A percentile compares a stretch with the other conserved stretches of the same genome.
These are phyloP conservation scores for Mormyrus proboscirostris DNA, from an alignment of 2,797 vertebrate species.

Conservation along the genomic window DNA sequence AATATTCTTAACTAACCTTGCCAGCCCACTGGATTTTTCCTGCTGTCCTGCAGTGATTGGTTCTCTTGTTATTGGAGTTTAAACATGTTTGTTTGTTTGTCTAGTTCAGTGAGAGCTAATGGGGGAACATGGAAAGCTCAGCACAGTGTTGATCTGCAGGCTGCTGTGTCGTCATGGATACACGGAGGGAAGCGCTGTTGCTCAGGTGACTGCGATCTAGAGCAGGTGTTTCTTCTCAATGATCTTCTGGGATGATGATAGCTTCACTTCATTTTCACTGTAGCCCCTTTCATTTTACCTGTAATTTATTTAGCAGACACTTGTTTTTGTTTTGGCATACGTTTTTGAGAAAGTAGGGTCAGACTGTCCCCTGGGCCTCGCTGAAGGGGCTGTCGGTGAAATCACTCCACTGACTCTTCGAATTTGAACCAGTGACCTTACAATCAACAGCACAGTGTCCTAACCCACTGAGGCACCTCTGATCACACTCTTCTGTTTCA, in stretches of 20 bases:
- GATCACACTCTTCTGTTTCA: background rate
- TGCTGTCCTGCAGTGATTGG: background rate
- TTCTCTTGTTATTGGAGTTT: background rate
- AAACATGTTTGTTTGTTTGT: background rate
- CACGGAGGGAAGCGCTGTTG: background rate
- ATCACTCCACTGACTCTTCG: background rate
- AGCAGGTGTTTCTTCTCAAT: background rate
- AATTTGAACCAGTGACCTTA: background rate
- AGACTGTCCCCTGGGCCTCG: background rate
- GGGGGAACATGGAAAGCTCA: background rate
- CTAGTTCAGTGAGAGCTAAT: background rate
- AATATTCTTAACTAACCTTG: background rate
- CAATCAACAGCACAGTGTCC: background rate
- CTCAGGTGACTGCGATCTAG: background rate
- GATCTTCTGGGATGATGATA: background rate
- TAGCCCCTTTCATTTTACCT: background rate
- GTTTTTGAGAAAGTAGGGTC: background rate
- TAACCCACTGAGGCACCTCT: background rate
- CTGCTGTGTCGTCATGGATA: background rate
- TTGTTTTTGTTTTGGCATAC: background rate
- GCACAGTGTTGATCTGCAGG: background rate
- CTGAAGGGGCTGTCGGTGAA: background rate
- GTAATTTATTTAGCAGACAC: background rate
- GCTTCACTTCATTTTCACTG: background rate
- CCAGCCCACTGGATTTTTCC: background rate